Percentiles rank a stretch among this genome's conserved stretches.
Conservation (phyloP, 2,113 vertebrate genomes). For the Xiphias gladius region DNA sequence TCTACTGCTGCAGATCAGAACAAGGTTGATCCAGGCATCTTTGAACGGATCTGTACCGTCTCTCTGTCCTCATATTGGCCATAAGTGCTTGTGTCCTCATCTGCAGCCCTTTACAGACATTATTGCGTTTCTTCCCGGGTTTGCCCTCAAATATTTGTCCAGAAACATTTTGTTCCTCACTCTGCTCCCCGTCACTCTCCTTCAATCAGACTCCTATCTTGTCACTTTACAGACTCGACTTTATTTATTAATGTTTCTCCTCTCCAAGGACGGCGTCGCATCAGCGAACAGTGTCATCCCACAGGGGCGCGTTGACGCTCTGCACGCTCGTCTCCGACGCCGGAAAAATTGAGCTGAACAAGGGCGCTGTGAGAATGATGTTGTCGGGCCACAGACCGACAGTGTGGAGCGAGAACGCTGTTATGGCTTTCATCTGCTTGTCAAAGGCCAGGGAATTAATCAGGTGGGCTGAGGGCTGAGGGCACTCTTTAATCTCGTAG, state of each 20-base stretch:
- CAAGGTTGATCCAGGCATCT: too few species aligned
- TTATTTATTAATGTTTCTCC: constrained; percentile 4
- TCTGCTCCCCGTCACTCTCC: not conserved
- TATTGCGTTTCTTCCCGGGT: too few species aligned
- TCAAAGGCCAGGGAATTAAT: constrained; percentile 57
- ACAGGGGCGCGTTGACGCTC: not conserved
- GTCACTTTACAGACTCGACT: not conserved
- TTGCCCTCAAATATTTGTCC: too few species aligned
- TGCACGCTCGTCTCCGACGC: not conserved
- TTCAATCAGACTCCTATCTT: not conserved
- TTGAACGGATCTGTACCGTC: too few species aligned
- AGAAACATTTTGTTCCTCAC: not conserved
- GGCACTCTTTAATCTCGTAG: constrained; percentile 65
- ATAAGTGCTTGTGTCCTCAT: too few species aligned
- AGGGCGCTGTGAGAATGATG: not conserved
- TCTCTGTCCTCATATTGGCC: too few species aligned
- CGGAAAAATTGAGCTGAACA: not conserved
- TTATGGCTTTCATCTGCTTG: constrained; percentile 52
- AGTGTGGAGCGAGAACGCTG: not conserved
- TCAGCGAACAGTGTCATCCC: not conserved
- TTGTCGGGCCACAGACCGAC: constrained; percentile 8
- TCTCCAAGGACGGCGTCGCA: not conserved
- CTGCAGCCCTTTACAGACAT: too few species aligned
- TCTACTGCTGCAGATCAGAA: too few species aligned
- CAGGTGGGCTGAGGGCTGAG: constrained; percentile 25